Conservation (phyloP, 2,888 invertebrate genomes). For the Hedya salicella region DNA sequence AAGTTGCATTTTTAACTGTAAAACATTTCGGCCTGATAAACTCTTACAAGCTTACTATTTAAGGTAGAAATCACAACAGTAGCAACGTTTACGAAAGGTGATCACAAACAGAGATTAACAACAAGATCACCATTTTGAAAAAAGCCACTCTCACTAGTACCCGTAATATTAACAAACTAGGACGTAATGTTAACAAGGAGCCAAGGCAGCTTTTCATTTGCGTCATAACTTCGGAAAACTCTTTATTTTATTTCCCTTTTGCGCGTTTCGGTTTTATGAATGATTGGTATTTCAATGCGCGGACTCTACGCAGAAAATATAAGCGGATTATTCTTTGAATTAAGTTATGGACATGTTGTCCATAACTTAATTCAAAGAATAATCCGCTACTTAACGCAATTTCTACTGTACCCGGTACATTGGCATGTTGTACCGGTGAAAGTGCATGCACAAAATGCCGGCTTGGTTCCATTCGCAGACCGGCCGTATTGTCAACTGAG, state of each 20-base stretch:
- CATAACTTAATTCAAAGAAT: slow-evolving; percentile 17
- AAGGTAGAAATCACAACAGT: too few species aligned
- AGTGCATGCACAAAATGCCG: slow-evolving; percentile 76
- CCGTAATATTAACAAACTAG: too few species aligned
- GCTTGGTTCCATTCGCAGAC: slow-evolving; percentile 56
- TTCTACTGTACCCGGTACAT: slow-evolving; percentile 65
- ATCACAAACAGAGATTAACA: too few species aligned
- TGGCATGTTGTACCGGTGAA: slow-evolving; percentile 77
- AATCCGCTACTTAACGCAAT: slow-evolving; percentile 52
- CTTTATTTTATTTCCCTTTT: slow-evolving; percentile 24
- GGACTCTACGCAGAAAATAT: not conserved
- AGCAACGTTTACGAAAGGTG: too few species aligned
- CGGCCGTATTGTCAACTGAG: slow-evolving; percentile 48
- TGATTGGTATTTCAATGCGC: not conserved
- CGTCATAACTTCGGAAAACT: slow-evolving; percentile 17
- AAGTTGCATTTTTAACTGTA: too few species aligned
- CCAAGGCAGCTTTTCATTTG: slow-evolving; percentile 7
- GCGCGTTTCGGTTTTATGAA: slow-evolving; percentile 17
- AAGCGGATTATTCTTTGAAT: slow-evolving; percentile 27
- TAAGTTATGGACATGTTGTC: slow-evolving; percentile 18
- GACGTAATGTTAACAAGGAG: not conserved
- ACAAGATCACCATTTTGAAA: too few species aligned
- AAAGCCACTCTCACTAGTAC: too few species aligned
- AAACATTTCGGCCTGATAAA: too few species aligned
- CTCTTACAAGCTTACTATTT: too few species aligned